Base-by-base conservation (phyloP, 2,113 vertebrate species). In the Corythornis vintsioides region DNA sequence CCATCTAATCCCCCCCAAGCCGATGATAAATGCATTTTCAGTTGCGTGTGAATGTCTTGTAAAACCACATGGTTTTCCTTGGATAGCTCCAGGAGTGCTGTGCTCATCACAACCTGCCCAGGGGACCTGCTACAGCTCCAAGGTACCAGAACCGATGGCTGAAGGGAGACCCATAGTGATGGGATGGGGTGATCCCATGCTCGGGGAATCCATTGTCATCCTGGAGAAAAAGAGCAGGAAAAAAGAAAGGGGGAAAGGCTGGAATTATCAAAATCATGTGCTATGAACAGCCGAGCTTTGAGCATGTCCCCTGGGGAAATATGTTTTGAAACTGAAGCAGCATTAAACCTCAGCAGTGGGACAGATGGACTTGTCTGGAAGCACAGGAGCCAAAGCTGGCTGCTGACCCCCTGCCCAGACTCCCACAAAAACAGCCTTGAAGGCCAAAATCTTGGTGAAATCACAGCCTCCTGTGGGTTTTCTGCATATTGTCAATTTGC, bases 401-500 rank as follows among this genome's bases (percentile, higher is more conserved):
- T 67, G 84, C 43, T 38, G 38, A 12, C 3, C 24, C 15, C 29
- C 8, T 17, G 7, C 33, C 25, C 33, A 33, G 31, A 35, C 11
- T 47, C 1, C 0, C 10, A 2, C 0, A 2, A 24, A 17, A 47
- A 47, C 35, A 43, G 25, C 52, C n/a, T 48, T 57, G 33, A 55
- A 50, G 38, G 25, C 31, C 10, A 3, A 61, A 83, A 48, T 16
- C 33, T 6, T 5, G 25, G 18, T 60, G 55, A 16, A 16, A n/a
- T 66, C 24, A 0, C 10, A 15, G 35, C 7, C 13, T 65, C 8
- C 13, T 1, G 0, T 10, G 56, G 7, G 10, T 20, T 76, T 53
- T 28, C 52, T 33, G 14, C 35, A 42, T 35, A 1, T 20, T 42
- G 29, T 64, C 13, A 2, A 0, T 0, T 4, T 26, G 24, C 4